Evolutionary conservation across 1,140 invertebrate genomes (phyloP).

Genomic region (Hylaeus anthracinus): DNA sequence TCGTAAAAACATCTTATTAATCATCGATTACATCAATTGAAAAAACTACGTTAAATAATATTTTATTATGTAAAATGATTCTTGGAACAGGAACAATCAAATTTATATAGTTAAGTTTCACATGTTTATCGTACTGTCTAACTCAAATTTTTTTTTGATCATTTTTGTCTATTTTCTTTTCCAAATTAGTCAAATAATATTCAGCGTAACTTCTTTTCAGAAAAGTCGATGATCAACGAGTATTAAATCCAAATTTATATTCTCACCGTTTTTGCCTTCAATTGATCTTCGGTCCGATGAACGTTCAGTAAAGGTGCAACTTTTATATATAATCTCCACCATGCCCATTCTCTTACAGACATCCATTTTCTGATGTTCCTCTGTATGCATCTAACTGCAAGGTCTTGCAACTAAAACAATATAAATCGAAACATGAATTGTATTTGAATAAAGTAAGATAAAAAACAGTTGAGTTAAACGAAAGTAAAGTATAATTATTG

Average conservation of each 20-base stretch:
- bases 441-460: too few species aligned
- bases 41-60: not conserved
- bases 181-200: too few species aligned
- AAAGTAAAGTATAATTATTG: too few species aligned
- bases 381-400: slow-evolving; percentile 95
- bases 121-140: too few species aligned
- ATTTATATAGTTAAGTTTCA: too few species aligned
- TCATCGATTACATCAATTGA: not conserved
- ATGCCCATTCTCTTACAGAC: slow-evolving; percentile 94
- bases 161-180: too few species aligned
- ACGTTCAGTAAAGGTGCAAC: slow-evolving; percentile 95
- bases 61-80: not conserved
- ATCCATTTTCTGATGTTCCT: slow-evolving; percentile 95
- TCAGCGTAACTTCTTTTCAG: too few species aligned
- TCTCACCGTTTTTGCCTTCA: slow-evolving; percentile 88
- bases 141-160: too few species aligned
- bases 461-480: too few species aligned
- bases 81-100: too few species aligned
- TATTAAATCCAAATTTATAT: not conserved
- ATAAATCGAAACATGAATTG: too few species aligned
- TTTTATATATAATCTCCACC: slow-evolving; percentile 95
- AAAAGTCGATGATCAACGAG: too few species aligned
- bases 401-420: slow-evolving; percentile 86
- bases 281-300: slow-evolving; percentile 94
- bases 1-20: not conserved